phyloP scores from a whole-genome alignment of 1,140 invertebrate genomes.

The Drosophila setifemur region DNA sequence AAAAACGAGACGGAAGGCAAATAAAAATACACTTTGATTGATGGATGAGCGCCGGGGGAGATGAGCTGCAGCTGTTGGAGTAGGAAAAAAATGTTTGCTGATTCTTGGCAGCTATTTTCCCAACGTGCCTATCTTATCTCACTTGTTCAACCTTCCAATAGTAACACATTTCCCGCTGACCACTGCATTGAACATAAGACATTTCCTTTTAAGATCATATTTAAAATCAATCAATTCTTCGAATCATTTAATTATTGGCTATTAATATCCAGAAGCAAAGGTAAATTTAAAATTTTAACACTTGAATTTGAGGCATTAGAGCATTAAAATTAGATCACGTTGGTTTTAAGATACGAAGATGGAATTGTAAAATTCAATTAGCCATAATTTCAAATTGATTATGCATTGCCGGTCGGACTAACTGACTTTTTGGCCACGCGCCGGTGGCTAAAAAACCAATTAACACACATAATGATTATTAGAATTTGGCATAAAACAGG shows the following conservation, averaged over 20 bases:
- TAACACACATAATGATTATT: slow-evolving; percentile 53
- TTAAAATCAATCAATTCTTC: slow-evolving; percentile 46
- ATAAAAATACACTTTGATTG: slow-evolving; percentile 45
- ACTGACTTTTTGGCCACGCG: slow-evolving; percentile 33
- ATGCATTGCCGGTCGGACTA: slow-evolving; percentile 23
- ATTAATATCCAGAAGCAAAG: no score
- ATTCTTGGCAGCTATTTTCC: slow-evolving; percentile 12
- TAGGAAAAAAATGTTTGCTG: slow-evolving; percentile 10
- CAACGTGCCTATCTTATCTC: slow-evolving; percentile 10
- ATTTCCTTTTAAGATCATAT: slow-evolving; percentile 1
- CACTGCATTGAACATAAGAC: no score
- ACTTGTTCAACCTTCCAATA: not conserved
- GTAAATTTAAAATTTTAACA: no score
- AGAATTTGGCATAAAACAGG: slow-evolving; percentile 5
- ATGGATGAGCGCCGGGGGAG: slow-evolving; percentile 15
- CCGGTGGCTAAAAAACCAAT: slow-evolving; percentile 56
- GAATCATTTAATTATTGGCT: no score
- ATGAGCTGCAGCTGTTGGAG: slow-evolving; percentile 16
- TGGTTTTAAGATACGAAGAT: not conserved
- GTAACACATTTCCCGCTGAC: not conserved
- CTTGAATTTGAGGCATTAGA: slow-evolving; percentile 16
- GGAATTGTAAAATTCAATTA: slow-evolving; percentile 42
- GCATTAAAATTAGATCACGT: not conserved
- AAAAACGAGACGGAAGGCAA: not conserved
- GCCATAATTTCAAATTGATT: slow-evolving; percentile 50